Percentiles rank a stretch among this genome's conserved stretches.
Evolutionary conservation across 1,140 invertebrate genomes (phyloP).

Genomic region (Zaprionus tsacasi): DNA sequence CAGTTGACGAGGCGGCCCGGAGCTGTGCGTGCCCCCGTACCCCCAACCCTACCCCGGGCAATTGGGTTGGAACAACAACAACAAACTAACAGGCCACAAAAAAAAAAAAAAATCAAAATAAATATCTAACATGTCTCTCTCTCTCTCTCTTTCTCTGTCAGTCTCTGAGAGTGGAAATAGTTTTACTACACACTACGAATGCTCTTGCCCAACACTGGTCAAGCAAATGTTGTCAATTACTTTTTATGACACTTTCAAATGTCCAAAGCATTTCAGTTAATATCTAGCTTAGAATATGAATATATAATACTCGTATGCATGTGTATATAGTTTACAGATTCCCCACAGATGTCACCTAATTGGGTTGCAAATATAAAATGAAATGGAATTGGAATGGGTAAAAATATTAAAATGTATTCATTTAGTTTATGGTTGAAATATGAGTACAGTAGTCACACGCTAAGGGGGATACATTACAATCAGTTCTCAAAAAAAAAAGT

Average conservation of each 20-base stretch:
- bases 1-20: neutral
- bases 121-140: conserved; percentile 10
- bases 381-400: neutral
- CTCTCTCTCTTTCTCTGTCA: neutral
- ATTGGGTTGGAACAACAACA: conserved; percentile 40
- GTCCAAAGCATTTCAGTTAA: conserved; percentile 1
- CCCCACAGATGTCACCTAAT: neutral
- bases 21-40: neutral
- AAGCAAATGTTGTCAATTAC: conserved; percentile 4
- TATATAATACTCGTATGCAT: neutral
- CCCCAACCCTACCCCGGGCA: conserved; percentile 1
- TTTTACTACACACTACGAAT: conserved; percentile 12
- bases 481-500: too few species aligned
- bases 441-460: neutral
- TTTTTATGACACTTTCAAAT: conserved; percentile 5
- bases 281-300: neutral
- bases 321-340: neutral
- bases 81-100: conserved; percentile 8
- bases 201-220: conserved; percentile 19
- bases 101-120: neutral
- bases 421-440: neutral
- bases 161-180: neutral
- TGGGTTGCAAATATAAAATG: neutral
- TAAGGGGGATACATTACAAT: too few species aligned
- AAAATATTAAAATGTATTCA: neutral